Evolutionary conservation across 64 coral and sea anemone genomes (phyloP).

Genomic region (Porites lutea): DNA sequence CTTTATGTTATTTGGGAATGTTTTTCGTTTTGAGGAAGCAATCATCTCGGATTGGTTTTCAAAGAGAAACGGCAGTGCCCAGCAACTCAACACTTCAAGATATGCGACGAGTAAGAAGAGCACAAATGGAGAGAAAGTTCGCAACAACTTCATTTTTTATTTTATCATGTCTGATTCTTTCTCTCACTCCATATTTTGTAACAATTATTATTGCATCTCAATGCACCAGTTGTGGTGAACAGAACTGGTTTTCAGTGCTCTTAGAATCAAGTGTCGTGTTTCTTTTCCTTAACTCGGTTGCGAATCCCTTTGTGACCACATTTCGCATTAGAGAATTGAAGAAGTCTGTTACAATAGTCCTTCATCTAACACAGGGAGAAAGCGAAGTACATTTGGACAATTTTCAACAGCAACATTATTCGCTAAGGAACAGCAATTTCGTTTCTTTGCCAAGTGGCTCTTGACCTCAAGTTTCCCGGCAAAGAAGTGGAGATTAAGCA

Average conservation of each 20-base stretch:
- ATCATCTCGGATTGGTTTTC: neutral
- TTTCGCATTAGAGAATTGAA: neutral
- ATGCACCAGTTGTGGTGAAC: neutral
- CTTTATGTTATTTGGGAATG: neutral
- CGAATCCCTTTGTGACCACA: neutral
- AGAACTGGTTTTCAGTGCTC: neutral
- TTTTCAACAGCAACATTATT: neutral
- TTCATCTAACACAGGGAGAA: neutral
- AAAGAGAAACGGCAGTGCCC: neutral
- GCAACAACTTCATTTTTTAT: slow-evolving; percentile 10
- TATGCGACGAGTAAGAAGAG: neutral
- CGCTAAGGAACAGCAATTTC: too few relatives aligned
- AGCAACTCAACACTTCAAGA: neutral
- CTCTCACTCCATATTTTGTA: slow-evolving; percentile 17
- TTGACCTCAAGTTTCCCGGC: too few relatives aligned
- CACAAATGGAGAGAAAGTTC: slow-evolving; percentile 6
- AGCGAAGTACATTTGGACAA: neutral
- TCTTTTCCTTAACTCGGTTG: slow-evolving; percentile 6
- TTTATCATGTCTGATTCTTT: slow-evolving; percentile 4
- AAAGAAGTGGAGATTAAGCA: too few relatives aligned
- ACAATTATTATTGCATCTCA: neutral
- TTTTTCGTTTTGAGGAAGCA: slow-evolving; percentile 5
- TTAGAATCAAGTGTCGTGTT: neutral
- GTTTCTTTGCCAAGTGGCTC: too few relatives aligned
- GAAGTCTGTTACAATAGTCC: neutral